phyloP scores from a whole-genome alignment of 2,797 vertebrate species.

The Smutsia temminckii region DNA sequence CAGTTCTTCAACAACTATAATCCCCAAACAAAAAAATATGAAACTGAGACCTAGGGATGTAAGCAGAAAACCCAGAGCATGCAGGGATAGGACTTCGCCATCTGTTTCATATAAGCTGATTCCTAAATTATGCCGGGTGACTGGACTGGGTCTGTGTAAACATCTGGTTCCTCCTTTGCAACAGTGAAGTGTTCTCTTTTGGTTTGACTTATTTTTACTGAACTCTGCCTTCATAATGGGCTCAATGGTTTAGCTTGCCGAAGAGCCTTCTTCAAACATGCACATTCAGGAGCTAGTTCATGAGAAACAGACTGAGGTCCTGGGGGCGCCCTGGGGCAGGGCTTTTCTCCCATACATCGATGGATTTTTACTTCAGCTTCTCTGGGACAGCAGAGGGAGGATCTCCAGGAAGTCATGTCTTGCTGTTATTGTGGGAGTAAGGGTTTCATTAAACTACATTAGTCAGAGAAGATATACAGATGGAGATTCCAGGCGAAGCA shows the following conservation, averaged over 20 bases:
- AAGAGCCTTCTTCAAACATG: slow-evolving; percentile 2
- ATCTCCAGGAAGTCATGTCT: slow-evolving; percentile 74
- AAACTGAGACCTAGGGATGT: neutral
- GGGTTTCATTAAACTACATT: slow-evolving; percentile 69
- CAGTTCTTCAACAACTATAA: neutral
- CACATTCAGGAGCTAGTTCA: slow-evolving; percentile 62
- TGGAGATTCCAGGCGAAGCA: slow-evolving; percentile 33
- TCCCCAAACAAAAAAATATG: neutral
- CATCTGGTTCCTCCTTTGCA: slow-evolving; percentile 50
- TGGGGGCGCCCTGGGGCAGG: slow-evolving; percentile 25
- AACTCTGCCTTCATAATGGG: slow-evolving; percentile 28
- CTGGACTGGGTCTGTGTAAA: slow-evolving; percentile 51
- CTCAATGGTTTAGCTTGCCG: slow-evolving; percentile 46
- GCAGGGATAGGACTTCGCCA: neutral
- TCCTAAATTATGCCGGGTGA: slow-evolving; percentile 1
- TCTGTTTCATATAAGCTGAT: slow-evolving; percentile 63
- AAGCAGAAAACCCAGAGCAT: neutral
- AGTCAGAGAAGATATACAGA: slow-evolving; percentile 68
- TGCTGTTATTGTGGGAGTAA: slow-evolving; percentile 62
- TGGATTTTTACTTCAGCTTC: slow-evolving; percentile 59
- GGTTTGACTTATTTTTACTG: slow-evolving; percentile 46
- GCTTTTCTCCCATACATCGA: slow-evolving; percentile 47
- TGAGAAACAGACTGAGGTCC: slow-evolving; percentile 62
- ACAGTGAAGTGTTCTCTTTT: slow-evolving; percentile 36
- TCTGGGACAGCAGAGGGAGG: slow-evolving; percentile 59